phyloP scores from a whole-genome alignment of 2,797 vertebrate species.

The Sebastes alutus region DNA sequence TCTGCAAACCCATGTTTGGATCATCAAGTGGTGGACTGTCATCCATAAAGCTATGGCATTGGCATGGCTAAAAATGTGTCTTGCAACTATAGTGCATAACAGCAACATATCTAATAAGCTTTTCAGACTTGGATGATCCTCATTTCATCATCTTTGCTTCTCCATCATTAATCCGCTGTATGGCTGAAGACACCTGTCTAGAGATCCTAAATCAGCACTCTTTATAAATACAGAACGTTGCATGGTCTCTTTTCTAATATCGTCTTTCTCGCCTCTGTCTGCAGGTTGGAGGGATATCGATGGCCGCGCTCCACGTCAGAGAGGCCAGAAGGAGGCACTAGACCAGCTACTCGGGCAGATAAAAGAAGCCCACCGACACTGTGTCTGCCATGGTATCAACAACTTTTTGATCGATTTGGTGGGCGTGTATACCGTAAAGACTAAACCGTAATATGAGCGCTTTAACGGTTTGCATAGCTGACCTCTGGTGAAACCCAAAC shows the following conservation, averaged over 20 bases:
- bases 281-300: conserved; percentile 91
- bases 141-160: neutral
- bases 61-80: neutral
- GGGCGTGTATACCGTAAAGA: conserved; percentile 6
- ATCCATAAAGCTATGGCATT: neutral
- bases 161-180: neutral
- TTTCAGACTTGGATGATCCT: neutral
- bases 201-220: neutral
- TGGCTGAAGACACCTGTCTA: neutral
- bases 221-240: neutral
- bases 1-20: neutral
- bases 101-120: neutral
- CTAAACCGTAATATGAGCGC: conserved; percentile 12
- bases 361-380: conserved; percentile 89
- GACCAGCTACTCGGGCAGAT: conserved; percentile 88
- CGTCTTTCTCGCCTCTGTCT: neutral
- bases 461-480: conserved; percentile 16
- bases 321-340: conserved; percentile 87
- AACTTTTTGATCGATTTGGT: conserved; percentile 23
- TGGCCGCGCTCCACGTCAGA: conserved; percentile 81
- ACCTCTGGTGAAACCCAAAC: conserved; percentile 19
- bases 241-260: neutral
- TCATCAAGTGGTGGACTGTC: neutral
- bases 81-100: too few species aligned
- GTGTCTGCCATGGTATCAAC: conserved; percentile 88